These are phyloP conservation scores for Temnothorax unifasciatus DNA, from an alignment of 2,888 invertebrate genomes.

Conservation along the genomic window DNA sequence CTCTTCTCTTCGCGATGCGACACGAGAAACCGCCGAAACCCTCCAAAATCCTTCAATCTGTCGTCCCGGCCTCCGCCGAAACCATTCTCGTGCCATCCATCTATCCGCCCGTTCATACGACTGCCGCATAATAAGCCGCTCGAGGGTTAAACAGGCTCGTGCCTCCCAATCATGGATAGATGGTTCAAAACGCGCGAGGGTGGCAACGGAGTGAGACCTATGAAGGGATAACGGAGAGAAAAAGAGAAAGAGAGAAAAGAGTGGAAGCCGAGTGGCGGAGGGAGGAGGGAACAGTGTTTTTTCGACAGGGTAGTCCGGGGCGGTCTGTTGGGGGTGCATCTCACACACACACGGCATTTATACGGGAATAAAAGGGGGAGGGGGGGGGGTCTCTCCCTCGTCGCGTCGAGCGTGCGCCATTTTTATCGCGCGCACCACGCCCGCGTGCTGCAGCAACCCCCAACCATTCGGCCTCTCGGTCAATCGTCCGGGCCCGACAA, in stretches of 20 bases:
- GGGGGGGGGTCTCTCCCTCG: conserved; percentile 66
- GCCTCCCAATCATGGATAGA: conserved; percentile 69
- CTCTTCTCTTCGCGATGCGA: conserved; percentile 35
- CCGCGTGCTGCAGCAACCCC: conserved; percentile 79
- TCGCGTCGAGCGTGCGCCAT: conserved; percentile 81
- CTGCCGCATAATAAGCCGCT: conserved; percentile 80
- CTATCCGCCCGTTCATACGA: conserved; percentile 69
- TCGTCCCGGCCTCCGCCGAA: conserved; percentile 61
- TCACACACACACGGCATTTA: conserved; percentile 78
- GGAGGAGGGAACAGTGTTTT: conserved; percentile 66
- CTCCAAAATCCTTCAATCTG: conserved; percentile 73
- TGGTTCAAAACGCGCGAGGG: conserved; percentile 64
- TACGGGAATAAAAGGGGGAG: conserved; percentile 75
- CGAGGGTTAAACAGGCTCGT: conserved; percentile 78
- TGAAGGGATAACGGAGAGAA: conserved; percentile 29
- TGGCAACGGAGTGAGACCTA: conserved; percentile 53
- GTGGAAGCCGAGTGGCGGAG: conserved; percentile 15
- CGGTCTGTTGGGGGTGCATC: conserved; percentile 82
- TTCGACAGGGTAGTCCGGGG: conserved; percentile 75
- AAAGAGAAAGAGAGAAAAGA: conserved; percentile 6
- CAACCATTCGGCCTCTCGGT: conserved; percentile 60
- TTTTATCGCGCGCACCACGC: conserved; percentile 84
- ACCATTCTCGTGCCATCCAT: conserved; percentile 78
- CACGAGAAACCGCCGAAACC: conserved; percentile 65
- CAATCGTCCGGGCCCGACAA: conserved; percentile 67